Base-by-base conservation (phyloP, 2,113 vertebrate genomes). In the Tyto alba region DNA sequence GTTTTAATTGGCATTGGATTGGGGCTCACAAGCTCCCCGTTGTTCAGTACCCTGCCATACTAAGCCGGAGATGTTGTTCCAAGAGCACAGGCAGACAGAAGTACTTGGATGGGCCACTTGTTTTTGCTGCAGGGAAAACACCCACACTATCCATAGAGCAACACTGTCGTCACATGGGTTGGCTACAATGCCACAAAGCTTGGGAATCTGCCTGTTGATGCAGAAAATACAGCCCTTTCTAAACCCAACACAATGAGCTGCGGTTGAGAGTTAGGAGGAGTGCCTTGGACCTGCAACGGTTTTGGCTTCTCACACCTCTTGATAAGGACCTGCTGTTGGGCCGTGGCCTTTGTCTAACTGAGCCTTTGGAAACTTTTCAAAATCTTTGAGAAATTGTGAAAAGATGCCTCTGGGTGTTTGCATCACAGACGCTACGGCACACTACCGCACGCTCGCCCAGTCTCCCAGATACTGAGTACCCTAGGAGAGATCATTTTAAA, bases 131-230 rank as follows among this genome's bases (percentile, higher is more conserved):
- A 80, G 78, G 91, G 55, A 23, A 13, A 78, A 95, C 76, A 84
- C 79, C 85, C 79, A 90, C 90, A 16, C 48, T 20, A 40, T 7
- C 91, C 19, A 1, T 79, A 90, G 64, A 94, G 64, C 59, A 89
- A 16, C 64, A 13, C n/a, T 76, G 21, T 48, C 90, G 80, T 89
- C 93, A 78, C 88, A 81, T 5, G 3, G 47, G n/a, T 43, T 90
- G 82, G 72, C 72, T 52, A n/a, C 69, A 78, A 16, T 16, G 72
- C 45, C 88, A 85, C 83, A 48, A 66, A 68, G 18, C 89, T 25
- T 96, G 94, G 94, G 86, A 95, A 81, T 32, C 60, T 92, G 91
- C 93, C 83, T 63, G 62, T 22, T 27, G 34, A 18, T 43, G 71
- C 57, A 79, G 89, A 89, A 88, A 83, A 43, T 3, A 22, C 0